Evolutionary conservation across 2,797 vertebrate species (phyloP).

Genomic region (Falco novaeseelandiae): DNA sequence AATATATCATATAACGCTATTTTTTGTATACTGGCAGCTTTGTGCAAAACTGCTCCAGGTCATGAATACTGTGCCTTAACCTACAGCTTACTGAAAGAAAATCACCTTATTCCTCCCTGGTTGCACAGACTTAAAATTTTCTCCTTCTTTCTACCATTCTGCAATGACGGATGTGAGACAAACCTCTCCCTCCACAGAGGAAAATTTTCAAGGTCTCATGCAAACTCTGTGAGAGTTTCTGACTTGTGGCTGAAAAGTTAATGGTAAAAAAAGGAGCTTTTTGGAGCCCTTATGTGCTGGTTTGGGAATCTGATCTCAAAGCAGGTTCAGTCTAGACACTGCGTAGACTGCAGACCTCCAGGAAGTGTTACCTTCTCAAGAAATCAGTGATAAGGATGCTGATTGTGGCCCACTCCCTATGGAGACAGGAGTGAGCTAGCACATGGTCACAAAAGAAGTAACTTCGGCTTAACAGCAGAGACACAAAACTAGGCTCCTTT

Average conservation of each 20-base stretch:
- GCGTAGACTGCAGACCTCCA: not conserved
- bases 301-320: not conserved
- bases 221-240: not conserved
- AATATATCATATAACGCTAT: not conserved
- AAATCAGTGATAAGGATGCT: not conserved
- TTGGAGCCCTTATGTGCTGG: not conserved
- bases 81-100: not conserved
- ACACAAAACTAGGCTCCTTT: not conserved
- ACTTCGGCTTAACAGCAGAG: not conserved
- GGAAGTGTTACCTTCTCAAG: not conserved
- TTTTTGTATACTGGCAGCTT: not conserved
- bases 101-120: not conserved
- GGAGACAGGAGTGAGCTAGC: not conserved
- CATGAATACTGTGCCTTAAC: not conserved
- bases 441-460: not conserved
- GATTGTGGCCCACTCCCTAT: not conserved
- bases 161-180: not conserved
- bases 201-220: not conserved
- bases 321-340: not conserved
- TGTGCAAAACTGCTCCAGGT: not conserved
- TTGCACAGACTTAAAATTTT: not conserved
- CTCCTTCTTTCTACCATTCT: not conserved
- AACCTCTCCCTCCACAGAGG: not conserved
- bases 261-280: not conserved
- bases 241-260: not conserved